Percentiles rank a stretch among this genome's conserved stretches.
phyloP scores from a whole-genome alignment of 2,888 invertebrate species.

The Mesorhabditis belari region DNA sequence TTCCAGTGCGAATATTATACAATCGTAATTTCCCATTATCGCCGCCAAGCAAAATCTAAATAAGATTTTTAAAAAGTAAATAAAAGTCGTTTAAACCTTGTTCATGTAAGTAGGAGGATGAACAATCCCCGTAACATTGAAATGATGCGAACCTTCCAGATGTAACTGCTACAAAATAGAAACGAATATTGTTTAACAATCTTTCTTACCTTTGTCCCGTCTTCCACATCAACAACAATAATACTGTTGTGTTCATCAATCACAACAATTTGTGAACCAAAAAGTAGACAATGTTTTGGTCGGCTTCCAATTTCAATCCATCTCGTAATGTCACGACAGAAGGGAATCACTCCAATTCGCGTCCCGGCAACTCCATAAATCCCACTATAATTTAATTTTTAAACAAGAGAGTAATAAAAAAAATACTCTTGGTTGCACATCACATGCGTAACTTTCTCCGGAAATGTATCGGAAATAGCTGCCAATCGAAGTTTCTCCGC shows the following conservation, averaged over 20 bases:
- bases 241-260: conserved; percentile 31
- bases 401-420: not conserved
- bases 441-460: conserved; percentile 5
- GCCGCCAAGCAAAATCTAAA: conserved; percentile 41
- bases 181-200: too few species aligned
- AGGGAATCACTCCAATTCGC: conserved; percentile 17
- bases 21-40: conserved; percentile 34
- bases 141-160: conserved; percentile 54
- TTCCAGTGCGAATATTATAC: conserved; percentile 42
- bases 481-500: conserved; percentile 14
- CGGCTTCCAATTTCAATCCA: conserved; percentile 1
- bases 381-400: conserved; percentile 9
- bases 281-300: conserved; percentile 16
- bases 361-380: conserved; percentile 21
- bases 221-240: conserved; percentile 24
- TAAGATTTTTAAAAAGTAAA: conserved; percentile 11
- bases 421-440: not conserved
- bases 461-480: conserved; percentile 17
- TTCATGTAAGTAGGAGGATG: conserved; percentile 92
- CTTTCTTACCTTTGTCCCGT: not conserved
- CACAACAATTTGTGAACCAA: conserved; percentile 18
- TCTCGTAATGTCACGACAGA: conserved; percentile 16
- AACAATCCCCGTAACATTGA: conserved; percentile 72
- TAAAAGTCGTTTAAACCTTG: conserved; percentile 63
- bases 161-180: conserved; percentile 22